Base-by-base conservation (phyloP, 2,113 vertebrate genomes). In the Perca flavescens region DNA sequence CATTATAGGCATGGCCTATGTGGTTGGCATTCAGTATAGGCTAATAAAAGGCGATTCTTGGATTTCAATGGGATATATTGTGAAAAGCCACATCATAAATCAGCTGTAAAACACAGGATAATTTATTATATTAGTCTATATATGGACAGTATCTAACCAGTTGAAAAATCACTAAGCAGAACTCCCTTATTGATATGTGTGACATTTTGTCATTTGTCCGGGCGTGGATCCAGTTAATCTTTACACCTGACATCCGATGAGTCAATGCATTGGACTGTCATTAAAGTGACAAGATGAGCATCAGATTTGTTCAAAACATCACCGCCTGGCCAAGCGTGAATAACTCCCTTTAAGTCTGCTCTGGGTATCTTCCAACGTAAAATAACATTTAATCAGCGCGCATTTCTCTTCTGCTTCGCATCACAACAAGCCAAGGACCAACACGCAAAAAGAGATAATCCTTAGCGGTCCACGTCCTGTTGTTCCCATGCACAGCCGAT, bases 321-420 rank as follows among this genome's bases (percentile, higher is more conserved):
- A 70, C 47, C 14, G 78, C 57, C 63, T 75, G 70, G 52, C 84
- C 88, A 90, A 71, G 82, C 89, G 87, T 87, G 52, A 80, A 16
- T 87, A 91, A 91, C 46, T 40, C 58, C 57, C 54, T 75, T 40
- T 21, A 67, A 73, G 22, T 77, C 75, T 66, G 52, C 47, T 50
- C 73, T 28, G 46, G 40, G 54, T 63, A 66, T 67, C 54, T 16
- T 65, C 71, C 65, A 73, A 79, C 56, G 69, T 69, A 67, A 77
- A 87, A 74, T 21, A 78, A 77, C 67, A 79, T 88, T 79, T 90
- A 89, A 93, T 91, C 86, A n/a, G 52, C n/a, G 62, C 40, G 40
- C 72, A 68, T 76, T 89, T 83, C 54, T 43, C 65, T 86, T 74
- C 85, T 86, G 86, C 83, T 84, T 57, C 67, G 64, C 64, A 69